These are phyloP conservation scores for Lordiphosa mommai DNA, from an alignment of 1,140 invertebrate species.

Conservation along the genomic window DNA sequence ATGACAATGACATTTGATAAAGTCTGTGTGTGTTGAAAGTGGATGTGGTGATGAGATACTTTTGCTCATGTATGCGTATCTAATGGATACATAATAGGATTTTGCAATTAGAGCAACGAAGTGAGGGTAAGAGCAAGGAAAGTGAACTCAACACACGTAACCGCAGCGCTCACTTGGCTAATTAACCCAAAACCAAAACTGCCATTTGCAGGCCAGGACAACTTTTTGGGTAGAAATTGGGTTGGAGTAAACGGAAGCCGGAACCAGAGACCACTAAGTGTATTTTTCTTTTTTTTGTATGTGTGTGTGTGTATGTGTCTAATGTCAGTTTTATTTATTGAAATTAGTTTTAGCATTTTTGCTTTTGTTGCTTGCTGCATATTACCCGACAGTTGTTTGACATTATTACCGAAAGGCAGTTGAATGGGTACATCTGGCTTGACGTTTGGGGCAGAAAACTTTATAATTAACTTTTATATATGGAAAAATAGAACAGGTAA, in stretches of 20 bases:
- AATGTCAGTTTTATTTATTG: slow-evolving; percentile 67
- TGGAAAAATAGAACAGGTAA: too few species aligned
- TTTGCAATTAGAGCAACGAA: slow-evolving; percentile 64
- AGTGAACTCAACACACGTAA: slow-evolving; percentile 50
- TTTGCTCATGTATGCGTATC: slow-evolving; percentile 58
- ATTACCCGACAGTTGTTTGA: slow-evolving; percentile 14
- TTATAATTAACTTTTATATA: too few species aligned
- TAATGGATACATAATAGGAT: slow-evolving; percentile 78
- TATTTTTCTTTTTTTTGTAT: slow-evolving; percentile 33
- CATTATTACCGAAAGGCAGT: neutral
- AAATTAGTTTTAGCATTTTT: slow-evolving; percentile 54
- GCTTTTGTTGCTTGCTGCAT: slow-evolving; percentile 24
- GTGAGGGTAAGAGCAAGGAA: slow-evolving; percentile 3
- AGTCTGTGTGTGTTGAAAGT: slow-evolving; percentile 4
- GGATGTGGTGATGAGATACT: slow-evolving; percentile 15
- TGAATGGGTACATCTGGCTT: too few species aligned
- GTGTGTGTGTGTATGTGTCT: slow-evolving; percentile 19
- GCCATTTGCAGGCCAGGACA: slow-evolving; percentile 59
- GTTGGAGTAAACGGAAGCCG: slow-evolving; percentile 18
- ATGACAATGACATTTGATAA: slow-evolving; percentile 25
- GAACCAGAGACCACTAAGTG: slow-evolving; percentile 45
- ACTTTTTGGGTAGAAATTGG: neutral
- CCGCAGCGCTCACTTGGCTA: slow-evolving; percentile 66
- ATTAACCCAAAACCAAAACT: slow-evolving; percentile 69
- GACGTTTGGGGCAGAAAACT: too few species aligned